A percentile compares a stretch with the other conserved stretches of the same genome.
phyloP scores from a whole-genome alignment of 2,113 vertebrate genomes.

The Chionodraco myersi region DNA sequence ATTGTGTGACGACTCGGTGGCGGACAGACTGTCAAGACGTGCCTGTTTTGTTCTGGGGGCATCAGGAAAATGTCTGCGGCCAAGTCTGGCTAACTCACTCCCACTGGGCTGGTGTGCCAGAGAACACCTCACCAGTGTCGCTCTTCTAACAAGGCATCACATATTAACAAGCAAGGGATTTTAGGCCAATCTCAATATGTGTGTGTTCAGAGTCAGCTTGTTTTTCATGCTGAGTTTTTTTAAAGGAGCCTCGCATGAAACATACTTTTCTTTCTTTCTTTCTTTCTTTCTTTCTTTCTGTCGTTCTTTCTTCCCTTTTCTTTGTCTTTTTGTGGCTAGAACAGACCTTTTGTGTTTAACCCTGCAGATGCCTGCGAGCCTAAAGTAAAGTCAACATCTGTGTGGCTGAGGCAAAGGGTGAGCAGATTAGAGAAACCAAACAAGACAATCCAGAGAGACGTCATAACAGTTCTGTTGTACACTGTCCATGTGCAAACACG shows the following conservation, averaged over 20 bases:
- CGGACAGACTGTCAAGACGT: slow-evolving; percentile 86
- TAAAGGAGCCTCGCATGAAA: slow-evolving; percentile 25
- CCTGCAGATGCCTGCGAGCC: slow-evolving; percentile 33
- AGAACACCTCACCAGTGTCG: slow-evolving; percentile 69
- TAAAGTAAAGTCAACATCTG: slow-evolving; percentile 60
- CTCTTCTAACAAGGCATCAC: slow-evolving; percentile 74
- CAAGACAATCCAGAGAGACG: slow-evolving; percentile 54
- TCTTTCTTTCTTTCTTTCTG: neutral
- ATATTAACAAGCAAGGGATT: slow-evolving; percentile 74
- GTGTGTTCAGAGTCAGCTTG: too few species aligned
- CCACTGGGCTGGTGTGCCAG: slow-evolving; percentile 68
- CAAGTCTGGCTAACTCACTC: slow-evolving; percentile 72
- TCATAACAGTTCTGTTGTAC: slow-evolving; percentile 45
- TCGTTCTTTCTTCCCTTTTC: slow-evolving; percentile 16
- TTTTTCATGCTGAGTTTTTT: neutral
- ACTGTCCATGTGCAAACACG: slow-evolving; percentile 61
- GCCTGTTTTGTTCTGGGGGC: slow-evolving; percentile 84
- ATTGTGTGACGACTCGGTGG: slow-evolving; percentile 83
- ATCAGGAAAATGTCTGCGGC: slow-evolving; percentile 80
- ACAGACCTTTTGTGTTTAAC: slow-evolving; percentile 34
- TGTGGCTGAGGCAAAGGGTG: slow-evolving; percentile 43
- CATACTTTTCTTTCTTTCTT: neutral
- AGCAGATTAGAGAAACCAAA: slow-evolving; percentile 64
- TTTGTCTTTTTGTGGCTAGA: slow-evolving; percentile 20
- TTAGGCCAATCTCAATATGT: slow-evolving; percentile 24